phyloP scores from a whole-genome alignment of 2,797 vertebrate species.

The Danio aesculapii region DNA sequence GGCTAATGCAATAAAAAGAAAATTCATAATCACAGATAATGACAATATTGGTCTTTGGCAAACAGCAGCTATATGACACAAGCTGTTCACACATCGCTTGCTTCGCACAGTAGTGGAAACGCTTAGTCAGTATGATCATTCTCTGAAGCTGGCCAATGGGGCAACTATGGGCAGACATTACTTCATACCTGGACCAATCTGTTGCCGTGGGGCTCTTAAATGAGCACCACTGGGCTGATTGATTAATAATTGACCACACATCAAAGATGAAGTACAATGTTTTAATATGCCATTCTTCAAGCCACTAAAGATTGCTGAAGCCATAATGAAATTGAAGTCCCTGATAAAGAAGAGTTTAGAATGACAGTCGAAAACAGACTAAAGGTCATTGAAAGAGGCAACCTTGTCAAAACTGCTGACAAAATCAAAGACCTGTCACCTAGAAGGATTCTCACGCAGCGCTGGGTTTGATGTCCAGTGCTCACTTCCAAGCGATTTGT shows the following conservation, averaged over 20 bases:
- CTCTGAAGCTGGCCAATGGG: slow-evolving; percentile 43
- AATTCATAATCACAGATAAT: slow-evolving; percentile 49
- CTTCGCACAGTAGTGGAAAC: slow-evolving; percentile 52
- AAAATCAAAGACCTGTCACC: slow-evolving; percentile 32
- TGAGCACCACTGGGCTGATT: slow-evolving; percentile 46
- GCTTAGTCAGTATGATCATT: slow-evolving; percentile 57
- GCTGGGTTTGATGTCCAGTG: neutral
- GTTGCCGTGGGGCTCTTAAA: slow-evolving; percentile 55
- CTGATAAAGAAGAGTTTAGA: slow-evolving; percentile 31
- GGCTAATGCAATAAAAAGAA: slow-evolving; percentile 6
- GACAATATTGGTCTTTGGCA: slow-evolving; percentile 44
- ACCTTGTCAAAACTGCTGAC: slow-evolving; percentile 7
- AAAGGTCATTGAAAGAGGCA: slow-evolving; percentile 29
- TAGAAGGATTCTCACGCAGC: slow-evolving; percentile 6
- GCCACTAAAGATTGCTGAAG: slow-evolving; percentile 35
- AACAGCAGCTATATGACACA: slow-evolving; percentile 47
- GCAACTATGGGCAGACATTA: slow-evolving; percentile 52
- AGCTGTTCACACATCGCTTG: slow-evolving; percentile 43
- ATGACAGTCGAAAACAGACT: neutral
- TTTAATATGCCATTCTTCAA: slow-evolving; percentile 11
- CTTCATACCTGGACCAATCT: slow-evolving; percentile 57
- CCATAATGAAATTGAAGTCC: slow-evolving; percentile 19
- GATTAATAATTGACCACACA: slow-evolving; percentile 63
- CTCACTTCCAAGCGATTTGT: neutral
- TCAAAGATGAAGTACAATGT: slow-evolving; percentile 1